phyloP scores from a whole-genome alignment of 1,140 invertebrate species.

The Helicorthomorpha holstii region DNA sequence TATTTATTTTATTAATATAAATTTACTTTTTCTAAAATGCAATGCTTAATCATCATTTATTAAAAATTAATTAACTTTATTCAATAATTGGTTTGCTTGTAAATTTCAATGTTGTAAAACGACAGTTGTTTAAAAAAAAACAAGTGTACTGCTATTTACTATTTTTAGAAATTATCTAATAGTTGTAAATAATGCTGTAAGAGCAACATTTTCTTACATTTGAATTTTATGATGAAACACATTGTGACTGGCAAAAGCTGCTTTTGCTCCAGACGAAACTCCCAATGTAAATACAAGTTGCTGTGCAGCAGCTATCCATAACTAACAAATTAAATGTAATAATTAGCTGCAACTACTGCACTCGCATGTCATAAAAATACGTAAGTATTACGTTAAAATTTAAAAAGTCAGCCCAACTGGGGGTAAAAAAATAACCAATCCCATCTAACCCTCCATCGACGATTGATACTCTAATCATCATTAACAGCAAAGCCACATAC shows the following conservation, averaged over 20 bases:
- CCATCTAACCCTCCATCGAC: background rate
- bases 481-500: background rate
- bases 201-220: background rate
- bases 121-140: too few species aligned
- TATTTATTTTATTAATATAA: background rate
- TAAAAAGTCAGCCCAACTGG: background rate
- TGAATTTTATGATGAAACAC: conserved; percentile 26
- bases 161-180: too few species aligned
- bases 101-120: too few species aligned
- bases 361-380: background rate
- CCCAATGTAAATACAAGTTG: conserved; percentile 33
- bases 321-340: conserved; percentile 12
- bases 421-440: background rate
- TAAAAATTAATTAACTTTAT: too few species aligned
- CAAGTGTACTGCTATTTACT: too few species aligned
- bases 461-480: background rate
- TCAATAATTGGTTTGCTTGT: too few species aligned
- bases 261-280: conserved; percentile 32
- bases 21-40: too few species aligned
- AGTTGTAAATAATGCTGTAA: too few species aligned
- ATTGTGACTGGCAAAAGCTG: conserved; percentile 33
- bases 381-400: background rate
- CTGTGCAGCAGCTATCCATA: conserved; percentile 29
- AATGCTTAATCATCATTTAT: too few species aligned
- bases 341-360: background rate